A percentile compares a stretch with the other conserved stretches of the same genome.
Evolutionary conservation across 2,113 vertebrate species (phyloP).

Genomic region (Pelvicachromis taeniatus): DNA sequence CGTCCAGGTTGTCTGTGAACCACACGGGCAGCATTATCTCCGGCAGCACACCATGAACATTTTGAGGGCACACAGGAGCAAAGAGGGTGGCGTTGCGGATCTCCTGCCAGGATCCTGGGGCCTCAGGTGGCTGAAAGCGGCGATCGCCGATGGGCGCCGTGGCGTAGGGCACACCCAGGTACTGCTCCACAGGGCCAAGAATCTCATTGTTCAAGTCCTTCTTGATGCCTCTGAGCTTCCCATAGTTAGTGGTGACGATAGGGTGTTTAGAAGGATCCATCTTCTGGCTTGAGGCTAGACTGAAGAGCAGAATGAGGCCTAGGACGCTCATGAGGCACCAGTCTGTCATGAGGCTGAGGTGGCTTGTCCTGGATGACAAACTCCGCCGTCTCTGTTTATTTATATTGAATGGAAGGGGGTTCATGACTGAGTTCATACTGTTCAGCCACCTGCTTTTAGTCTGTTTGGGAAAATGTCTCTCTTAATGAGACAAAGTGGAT

Average conservation of each 20-base stretch:
- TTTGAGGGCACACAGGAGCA: slow-evolving; percentile 88
- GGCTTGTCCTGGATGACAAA: slow-evolving; percentile 12
- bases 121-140: slow-evolving; percentile 87
- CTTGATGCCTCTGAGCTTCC: slow-evolving; percentile 83
- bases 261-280: slow-evolving; percentile 77
- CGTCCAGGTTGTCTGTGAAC: slow-evolving; percentile 91
- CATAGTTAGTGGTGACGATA: slow-evolving; percentile 85
- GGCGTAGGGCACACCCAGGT: slow-evolving; percentile 87
- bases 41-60: slow-evolving; percentile 85
- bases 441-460: slow-evolving; percentile 13
- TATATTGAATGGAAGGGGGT: slow-evolving; percentile 16
- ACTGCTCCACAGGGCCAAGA: slow-evolving; percentile 87
- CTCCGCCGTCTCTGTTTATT: slow-evolving; percentile 26
- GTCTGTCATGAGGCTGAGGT: slow-evolving; percentile 45
- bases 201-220: slow-evolving; percentile 92
- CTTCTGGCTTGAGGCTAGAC: slow-evolving; percentile 74
- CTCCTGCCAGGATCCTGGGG: slow-evolving; percentile 88
- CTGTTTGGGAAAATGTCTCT: neutral
- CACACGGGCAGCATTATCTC: slow-evolving; percentile 92
- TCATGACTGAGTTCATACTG: slow-evolving; percentile 39
- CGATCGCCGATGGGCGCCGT: slow-evolving; percentile 85
- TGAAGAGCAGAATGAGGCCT: slow-evolving; percentile 67
- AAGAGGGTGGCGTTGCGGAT: slow-evolving; percentile 88
- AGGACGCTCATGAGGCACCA: slow-evolving; percentile 66
- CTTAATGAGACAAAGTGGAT: neutral